Conservation (phyloP, 2,888 invertebrate species). For the Eristalinus aeneus region DNA sequence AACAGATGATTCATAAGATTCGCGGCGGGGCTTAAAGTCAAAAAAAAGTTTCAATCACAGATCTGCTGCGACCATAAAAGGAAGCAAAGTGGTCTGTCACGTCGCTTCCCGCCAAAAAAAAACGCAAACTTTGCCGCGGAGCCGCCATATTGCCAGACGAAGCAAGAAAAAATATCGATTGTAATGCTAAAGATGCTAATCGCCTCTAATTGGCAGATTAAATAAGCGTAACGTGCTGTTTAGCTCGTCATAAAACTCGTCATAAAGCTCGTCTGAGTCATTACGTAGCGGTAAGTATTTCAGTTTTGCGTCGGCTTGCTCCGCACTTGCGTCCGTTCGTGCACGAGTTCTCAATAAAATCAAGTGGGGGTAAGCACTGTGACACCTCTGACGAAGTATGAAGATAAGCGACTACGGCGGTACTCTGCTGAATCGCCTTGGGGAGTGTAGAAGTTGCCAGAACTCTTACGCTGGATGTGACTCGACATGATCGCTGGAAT, state of each 20-base stretch:
- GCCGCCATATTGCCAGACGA: not conserved
- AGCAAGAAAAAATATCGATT: not conserved
- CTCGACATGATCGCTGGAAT: too few relatives aligned
- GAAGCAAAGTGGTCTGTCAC: not conserved
- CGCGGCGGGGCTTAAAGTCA: not conserved
- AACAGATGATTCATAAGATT: not conserved
- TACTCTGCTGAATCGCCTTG: not conserved
- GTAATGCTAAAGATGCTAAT: constrained; percentile 16
- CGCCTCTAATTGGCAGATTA: constrained; percentile 22
- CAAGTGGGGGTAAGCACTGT: not conserved
- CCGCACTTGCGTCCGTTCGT: not conserved
- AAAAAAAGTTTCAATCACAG: not conserved
- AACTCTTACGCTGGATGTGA: too few relatives aligned
- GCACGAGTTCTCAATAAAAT: not conserved
- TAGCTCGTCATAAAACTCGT: not conserved
- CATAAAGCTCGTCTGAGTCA: not conserved
- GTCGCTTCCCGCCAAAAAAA: not conserved
- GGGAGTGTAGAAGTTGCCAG: too few relatives aligned
- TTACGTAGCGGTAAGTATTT: not conserved
- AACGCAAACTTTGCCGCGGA: not conserved
- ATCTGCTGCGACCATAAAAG: not conserved
- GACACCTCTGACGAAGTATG: not conserved
- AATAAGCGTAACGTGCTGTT: constrained; percentile 30
- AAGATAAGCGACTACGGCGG: not conserved
- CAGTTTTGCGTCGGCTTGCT: not conserved